Evolutionary conservation across 2,888 invertebrate genomes (phyloP).

Genomic region (Lomographa bimaculata): DNA sequence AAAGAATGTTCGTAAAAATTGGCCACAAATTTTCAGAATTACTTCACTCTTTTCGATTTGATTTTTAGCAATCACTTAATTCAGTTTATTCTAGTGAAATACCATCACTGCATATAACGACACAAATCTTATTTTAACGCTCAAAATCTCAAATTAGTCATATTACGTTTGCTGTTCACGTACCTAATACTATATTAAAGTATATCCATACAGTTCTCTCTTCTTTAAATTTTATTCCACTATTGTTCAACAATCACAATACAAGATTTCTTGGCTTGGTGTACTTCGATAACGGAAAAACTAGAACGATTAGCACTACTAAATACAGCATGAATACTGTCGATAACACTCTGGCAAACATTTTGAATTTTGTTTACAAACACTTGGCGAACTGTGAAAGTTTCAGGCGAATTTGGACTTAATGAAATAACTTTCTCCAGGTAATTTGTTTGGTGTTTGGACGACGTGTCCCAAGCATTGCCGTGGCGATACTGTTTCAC

Average conservation of each 20-base stretch:
- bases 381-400: neutral
- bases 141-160: too few relatives aligned
- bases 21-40: too few relatives aligned
- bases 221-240: neutral
- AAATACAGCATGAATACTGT: slow-evolving; percentile 68
- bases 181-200: too few relatives aligned
- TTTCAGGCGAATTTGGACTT: slow-evolving; percentile 3
- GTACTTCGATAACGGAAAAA: slow-evolving; percentile 72
- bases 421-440: neutral
- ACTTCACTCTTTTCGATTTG: too few relatives aligned
- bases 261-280: slow-evolving; percentile 37
- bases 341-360: slow-evolving; percentile 58
- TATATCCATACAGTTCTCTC: too few relatives aligned
- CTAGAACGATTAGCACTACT: slow-evolving; percentile 60
- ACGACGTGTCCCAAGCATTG: slow-evolving; percentile 38
- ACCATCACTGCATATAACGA: too few relatives aligned
- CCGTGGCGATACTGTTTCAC: slow-evolving; percentile 12
- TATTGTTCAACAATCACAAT: slow-evolving; percentile 5
- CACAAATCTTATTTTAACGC: too few relatives aligned
- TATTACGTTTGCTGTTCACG: too few relatives aligned
- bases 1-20: too few relatives aligned
- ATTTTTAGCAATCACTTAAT: too few relatives aligned
- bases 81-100: too few relatives aligned
- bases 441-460: neutral
- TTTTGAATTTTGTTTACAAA: slow-evolving; percentile 31